Evolutionary conservation across 2,888 invertebrate species (phyloP), one percentile per base, ranked within the genome.

Genomic region (Drosophila colorata): DNA sequence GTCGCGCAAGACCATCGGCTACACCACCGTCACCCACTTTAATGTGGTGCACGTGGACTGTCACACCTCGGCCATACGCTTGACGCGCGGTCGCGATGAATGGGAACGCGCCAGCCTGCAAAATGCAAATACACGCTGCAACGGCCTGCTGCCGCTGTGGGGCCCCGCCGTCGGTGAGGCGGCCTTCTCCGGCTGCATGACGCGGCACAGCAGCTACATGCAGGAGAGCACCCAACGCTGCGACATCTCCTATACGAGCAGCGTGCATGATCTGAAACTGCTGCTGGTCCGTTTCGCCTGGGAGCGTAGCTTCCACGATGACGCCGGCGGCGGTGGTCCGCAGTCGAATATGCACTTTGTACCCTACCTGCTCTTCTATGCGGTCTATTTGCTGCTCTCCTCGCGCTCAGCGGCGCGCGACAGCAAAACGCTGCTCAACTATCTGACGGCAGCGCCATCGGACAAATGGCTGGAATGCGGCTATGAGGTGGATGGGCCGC

Each of bases 21-120:
- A 98, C 93, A 96, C 96, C 51, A 99, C 99, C 0, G 99, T 99
- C 35, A 98, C 98, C 13, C 99, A 99, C 93, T 99, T 99, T 93
- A 99, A 99, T 93, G 96, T 99, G 37, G 98, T 99, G 25, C 99
- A 99, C 92, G 96, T 99, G 4, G 99, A 99, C 92, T 99, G 99
- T 90, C 99, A 99, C 93, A 97, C 98, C 94, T 97, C 97, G 0
- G 99, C 99, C 25, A 98, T 99, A 49, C 94, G 98, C 60, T 92
- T 94, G 78, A 95, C 95, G 0, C 92, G 95, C 18, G 91, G 94
- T 18, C 94, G 99, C 63, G 98, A 99, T 88, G 99, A 99, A 92
- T 99, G 99, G 99, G 99, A 99, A 91, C 97, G 98, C 68, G 99
- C 99, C 0, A 98, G 98, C 5, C 93, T 99, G 41, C 99, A 99